Base-by-base conservation (phyloP, 2,797 vertebrate species). In the Triplophysa bombifrons region DNA sequence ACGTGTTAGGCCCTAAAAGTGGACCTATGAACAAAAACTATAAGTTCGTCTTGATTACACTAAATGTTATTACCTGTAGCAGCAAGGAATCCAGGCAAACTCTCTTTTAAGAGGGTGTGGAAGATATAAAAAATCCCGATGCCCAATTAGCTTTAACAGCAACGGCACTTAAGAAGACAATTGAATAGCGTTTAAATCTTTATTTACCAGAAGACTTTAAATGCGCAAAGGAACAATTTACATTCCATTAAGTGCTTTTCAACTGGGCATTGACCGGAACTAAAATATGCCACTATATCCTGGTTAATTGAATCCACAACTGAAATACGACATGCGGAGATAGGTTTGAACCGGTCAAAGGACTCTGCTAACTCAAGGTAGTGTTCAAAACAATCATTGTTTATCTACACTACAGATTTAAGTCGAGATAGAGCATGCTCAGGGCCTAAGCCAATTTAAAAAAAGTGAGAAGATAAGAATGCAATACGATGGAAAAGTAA, bases 181-280 rank as follows among this genome's bases (percentile, higher is more conserved):
- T 94, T 91, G 94, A 93, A 89, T 90, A 94, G 92, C 94, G 94
- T 94, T 96, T 96, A 96, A 96, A 96, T 96, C 95, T 96, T 95
- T 94, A 95, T 96, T 95, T 95, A 96, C 93, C 94, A 95, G 92
- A 94, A 94, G 92, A 85, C 93, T 93, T 93, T 96, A 96, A 95
- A 94, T 93, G 90, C 89, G 91, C 91, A 92, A 90, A 92, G 92
- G 93, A 94, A 93, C 95, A 93, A 95, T 97, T 98, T 97, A 96
- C 95, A 95, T 96, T 93, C 94, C 95, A 96, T 98, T 97, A 96
- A 96, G 94, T 91, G 94, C 95, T 96, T 97, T 96, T 95, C 95
- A 96, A 96, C 95, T 95, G 95, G 88, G 93, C 95, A 96, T 95
- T 91, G 93, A 98, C 95, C 94, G 95, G 95, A 96, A 97, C 96